Conservation (phyloP, 2,888 invertebrate species). For the Microctonus aethiopoides region DNA sequence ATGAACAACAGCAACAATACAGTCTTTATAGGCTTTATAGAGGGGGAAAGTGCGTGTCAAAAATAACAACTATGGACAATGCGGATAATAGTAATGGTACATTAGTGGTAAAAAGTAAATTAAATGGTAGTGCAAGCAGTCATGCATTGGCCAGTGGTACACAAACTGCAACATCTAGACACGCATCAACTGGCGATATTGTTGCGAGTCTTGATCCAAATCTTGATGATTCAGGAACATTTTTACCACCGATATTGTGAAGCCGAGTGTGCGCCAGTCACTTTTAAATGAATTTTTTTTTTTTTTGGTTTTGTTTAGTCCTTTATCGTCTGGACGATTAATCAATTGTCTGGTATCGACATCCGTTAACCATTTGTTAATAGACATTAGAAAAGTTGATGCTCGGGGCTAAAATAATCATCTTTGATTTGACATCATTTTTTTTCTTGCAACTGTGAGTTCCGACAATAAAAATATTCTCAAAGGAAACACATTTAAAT, state of each 20-base stretch:
- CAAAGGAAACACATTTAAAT: neutral
- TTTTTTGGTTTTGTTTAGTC: neutral
- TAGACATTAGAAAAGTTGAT: neutral
- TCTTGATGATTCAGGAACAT: conserved; percentile 74
- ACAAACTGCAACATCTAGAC: conserved; percentile 61
- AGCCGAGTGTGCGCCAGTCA: conserved; percentile 63
- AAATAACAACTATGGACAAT: conserved; percentile 56
- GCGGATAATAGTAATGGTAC: conserved; percentile 51
- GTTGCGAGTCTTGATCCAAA: conserved; percentile 68
- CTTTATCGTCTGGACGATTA: conserved; percentile 3
- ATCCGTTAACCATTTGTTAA: neutral
- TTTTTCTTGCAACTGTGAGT: conserved; percentile 24
- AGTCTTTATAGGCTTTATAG: conserved; percentile 65
- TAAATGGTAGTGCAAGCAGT: conserved; percentile 65
- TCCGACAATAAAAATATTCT: conserved; percentile 36
- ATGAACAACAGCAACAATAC: conserved; percentile 60
- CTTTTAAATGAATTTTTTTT: conserved; percentile 52
- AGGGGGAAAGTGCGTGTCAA: conserved; percentile 61
- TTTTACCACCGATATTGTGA: conserved; percentile 74
- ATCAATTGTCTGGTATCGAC: conserved; percentile 10
- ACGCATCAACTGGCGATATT: conserved; percentile 67
- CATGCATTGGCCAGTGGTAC: conserved; percentile 61
- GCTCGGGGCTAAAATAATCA: conserved; percentile 29
- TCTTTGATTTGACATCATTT: neutral
- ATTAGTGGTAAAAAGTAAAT: conserved; percentile 60